These are phyloP conservation scores for Sturnira hondurensis DNA, from an alignment of 2,113 vertebrate species.

Conservation along the genomic window DNA sequence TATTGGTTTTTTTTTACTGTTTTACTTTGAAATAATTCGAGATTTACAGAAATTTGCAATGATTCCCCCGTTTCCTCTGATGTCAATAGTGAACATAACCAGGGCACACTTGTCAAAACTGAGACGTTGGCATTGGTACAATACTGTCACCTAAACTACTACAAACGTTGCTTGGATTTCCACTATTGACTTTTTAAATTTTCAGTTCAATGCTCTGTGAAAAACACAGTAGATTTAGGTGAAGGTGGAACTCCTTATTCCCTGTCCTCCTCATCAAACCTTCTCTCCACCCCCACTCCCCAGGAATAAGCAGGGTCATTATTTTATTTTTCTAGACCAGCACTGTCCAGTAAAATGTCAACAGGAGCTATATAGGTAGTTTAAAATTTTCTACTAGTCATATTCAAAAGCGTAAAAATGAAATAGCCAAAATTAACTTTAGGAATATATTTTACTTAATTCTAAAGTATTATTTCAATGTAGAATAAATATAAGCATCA, in stretches of 20 bases:
- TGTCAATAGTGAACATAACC: background rate
- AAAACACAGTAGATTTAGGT: background rate
- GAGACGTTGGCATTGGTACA: too few relatives aligned
- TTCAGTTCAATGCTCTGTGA: background rate
- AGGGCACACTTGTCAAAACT: too few relatives aligned
- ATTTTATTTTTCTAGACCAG: background rate
- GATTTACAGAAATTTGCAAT: background rate
- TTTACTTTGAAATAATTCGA: background rate
- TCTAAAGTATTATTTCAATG: background rate
- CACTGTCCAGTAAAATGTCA: background rate
- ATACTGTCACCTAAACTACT: too few relatives aligned
- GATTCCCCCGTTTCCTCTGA: background rate
- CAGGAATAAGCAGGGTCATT: background rate
- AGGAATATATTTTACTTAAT: background rate
- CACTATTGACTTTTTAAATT: background rate
- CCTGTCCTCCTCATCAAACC: background rate
- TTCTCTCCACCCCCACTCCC: too few relatives aligned
- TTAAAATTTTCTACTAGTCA: background rate
- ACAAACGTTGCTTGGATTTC: background rate
- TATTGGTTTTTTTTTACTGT: background rate
- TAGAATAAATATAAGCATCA: background rate
- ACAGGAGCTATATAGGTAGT: background rate
- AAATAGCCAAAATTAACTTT: too few relatives aligned
- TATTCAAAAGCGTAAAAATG: background rate
- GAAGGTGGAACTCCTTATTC: background rate